Percentiles rank a stretch among this genome's conserved stretches.
Conservation (phyloP, 2,888 invertebrate species). For the Agapostemon virescens region DNA sequence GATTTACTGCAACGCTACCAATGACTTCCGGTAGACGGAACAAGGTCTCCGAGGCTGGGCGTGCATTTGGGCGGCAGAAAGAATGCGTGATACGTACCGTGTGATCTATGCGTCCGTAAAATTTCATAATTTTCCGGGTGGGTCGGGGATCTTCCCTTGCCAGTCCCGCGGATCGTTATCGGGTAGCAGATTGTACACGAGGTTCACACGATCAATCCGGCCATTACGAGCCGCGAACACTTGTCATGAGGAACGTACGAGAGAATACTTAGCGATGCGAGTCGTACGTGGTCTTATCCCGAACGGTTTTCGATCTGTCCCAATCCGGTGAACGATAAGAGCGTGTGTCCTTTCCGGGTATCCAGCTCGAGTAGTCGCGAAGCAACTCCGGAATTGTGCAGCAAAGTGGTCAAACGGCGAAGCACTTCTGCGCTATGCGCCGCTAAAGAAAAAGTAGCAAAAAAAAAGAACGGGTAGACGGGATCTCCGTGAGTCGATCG, state of each 20-base stretch:
- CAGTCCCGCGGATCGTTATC: conserved; percentile 30
- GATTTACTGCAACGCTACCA: background rate
- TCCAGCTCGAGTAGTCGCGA: conserved; percentile 31
- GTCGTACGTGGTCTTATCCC: background rate
- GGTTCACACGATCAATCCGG: conserved; percentile 40
- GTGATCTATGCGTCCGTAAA: background rate
- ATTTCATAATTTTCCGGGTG: background rate
- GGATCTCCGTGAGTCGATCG: conserved; percentile 26
- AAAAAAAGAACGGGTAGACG: conserved; percentile 15
- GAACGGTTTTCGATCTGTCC: conserved; percentile 10
- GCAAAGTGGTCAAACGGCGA: conserved; percentile 32
- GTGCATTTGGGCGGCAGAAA: background rate
- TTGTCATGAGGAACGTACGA: conserved; percentile 6
- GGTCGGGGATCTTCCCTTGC: conserved; percentile 5
- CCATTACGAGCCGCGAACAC: conserved; percentile 26
- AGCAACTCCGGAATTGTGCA: conserved; percentile 38
- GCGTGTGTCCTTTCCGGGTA: conserved; percentile 19
- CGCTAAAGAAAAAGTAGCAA: conserved; percentile 39
- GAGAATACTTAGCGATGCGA: conserved; percentile 5
- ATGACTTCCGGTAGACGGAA: background rate
- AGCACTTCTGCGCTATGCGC: conserved; percentile 46
- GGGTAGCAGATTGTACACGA: conserved; percentile 30
- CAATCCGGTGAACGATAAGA: conserved; percentile 30
- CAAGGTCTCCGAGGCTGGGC: background rate
- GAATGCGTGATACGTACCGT: conserved; percentile 1